Conservation (phyloP, 2,888 invertebrate species). For the Gnatocerus cornutus region DNA sequence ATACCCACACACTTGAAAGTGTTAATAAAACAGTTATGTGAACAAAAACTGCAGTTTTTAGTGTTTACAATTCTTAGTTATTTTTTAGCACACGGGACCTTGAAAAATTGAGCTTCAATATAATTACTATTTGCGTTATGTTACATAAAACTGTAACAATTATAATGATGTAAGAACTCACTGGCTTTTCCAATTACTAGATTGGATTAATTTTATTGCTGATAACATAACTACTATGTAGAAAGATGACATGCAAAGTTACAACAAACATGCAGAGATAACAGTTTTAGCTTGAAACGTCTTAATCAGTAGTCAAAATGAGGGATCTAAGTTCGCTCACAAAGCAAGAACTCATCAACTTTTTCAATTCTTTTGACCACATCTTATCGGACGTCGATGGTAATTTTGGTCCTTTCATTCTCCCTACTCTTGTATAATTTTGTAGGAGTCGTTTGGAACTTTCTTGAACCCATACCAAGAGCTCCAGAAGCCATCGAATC, state of each 20-base stretch:
- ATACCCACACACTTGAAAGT: too few species aligned
- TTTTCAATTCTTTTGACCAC: conserved; percentile 54
- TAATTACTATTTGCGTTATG: too few species aligned
- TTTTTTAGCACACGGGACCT: too few species aligned
- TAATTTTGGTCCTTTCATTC: conserved; percentile 29
- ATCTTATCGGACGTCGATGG: conserved; percentile 54
- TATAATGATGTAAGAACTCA: too few species aligned
- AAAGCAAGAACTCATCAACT: conserved; percentile 50
- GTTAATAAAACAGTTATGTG: too few species aligned
- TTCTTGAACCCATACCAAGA: conserved; percentile 9
- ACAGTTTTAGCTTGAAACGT: not conserved
- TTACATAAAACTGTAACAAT: too few species aligned
- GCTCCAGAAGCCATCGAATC: not conserved
- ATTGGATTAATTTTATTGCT: too few species aligned
- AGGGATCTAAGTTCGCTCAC: conserved; percentile 50
- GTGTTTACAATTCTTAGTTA: too few species aligned
- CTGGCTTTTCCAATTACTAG: too few species aligned
- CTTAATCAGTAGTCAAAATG: conserved; percentile 25
- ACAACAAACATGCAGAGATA: not conserved
- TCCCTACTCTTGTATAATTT: not conserved
- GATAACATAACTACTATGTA: too few species aligned
- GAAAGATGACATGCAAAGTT: not conserved
- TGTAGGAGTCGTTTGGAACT: conserved; percentile 25
- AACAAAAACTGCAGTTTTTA: too few species aligned
- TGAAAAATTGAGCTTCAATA: too few species aligned